phyloP scores from a whole-genome alignment of 2,888 invertebrate species.

The Eumacrocentrus americanus region DNA sequence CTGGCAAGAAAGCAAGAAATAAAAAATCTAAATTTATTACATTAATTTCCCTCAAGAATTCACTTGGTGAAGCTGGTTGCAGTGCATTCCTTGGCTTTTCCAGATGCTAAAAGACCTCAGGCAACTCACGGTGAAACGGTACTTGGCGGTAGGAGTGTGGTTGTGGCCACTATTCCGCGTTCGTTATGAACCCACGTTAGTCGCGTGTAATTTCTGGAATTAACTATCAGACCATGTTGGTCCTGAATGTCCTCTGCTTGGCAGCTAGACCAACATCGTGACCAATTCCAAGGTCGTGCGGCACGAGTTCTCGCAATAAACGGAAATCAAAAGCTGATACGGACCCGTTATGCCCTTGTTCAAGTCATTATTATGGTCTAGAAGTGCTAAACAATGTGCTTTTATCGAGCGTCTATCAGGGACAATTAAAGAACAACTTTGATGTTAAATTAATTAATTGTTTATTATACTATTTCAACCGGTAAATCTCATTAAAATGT shows the following conservation, averaged over 20 bases:
- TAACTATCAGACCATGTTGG: background rate
- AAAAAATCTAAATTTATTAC: background rate
- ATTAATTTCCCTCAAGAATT: background rate
- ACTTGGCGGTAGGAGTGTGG: constrained; percentile 8
- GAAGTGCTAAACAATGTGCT: too few species aligned
- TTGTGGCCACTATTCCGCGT: background rate
- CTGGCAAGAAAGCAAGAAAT: background rate
- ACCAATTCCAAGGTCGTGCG: constrained; percentile 33
- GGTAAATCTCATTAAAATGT: too few species aligned
- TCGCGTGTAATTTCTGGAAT: background rate
- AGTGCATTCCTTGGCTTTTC: background rate
- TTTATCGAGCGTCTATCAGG: too few species aligned
- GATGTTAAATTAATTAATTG: too few species aligned
- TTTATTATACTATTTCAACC: too few species aligned
- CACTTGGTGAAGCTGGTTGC: background rate
- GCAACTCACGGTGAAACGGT: constrained; percentile 7
- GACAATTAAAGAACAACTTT: too few species aligned
- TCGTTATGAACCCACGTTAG: background rate
- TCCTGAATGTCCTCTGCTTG: too few species aligned
- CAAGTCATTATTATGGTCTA: too few species aligned
- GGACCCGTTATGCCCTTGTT: too few species aligned
- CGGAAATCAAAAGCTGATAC: too few species aligned
- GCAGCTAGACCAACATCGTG: constrained; percentile 22
- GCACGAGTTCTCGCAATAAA: constrained; percentile 23
- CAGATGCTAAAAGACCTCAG: constrained; percentile 2